Evolutionary conservation across 1,140 invertebrate genomes (phyloP).

Genomic region (Microplitis demolitor): DNA sequence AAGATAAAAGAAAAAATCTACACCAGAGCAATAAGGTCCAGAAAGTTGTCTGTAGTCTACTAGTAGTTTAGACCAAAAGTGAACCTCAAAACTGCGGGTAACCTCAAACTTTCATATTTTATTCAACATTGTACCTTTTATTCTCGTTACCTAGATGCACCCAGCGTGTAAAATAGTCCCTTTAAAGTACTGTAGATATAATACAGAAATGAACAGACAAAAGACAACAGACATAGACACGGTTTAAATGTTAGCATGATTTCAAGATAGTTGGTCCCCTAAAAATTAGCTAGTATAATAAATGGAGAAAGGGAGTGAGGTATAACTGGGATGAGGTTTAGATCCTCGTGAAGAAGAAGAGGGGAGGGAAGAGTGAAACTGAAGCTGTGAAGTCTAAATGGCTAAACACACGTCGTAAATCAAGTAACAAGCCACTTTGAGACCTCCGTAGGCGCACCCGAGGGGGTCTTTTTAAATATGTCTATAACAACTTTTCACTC

Average conservation of each 20-base stretch:
- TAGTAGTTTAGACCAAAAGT: too few species aligned
- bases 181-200: not conserved
- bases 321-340: too few species aligned
- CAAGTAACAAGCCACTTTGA: conserved; percentile 18
- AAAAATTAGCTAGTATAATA: conserved; percentile 61
- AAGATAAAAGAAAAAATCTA: too few species aligned
- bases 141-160: conserved; percentile 42
- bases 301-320: conserved; percentile 35
- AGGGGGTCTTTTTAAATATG: conserved; percentile 34
- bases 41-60: too few species aligned
- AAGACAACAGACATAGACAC: not conserved
- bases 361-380: too few species aligned
- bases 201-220: conserved; percentile 33
- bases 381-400: conserved; percentile 40
- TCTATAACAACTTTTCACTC: conserved; percentile 25
- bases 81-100: not conserved
- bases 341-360: too few species aligned
- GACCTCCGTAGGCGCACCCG: conserved; percentile 30
- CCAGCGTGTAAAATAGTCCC: conserved; percentile 49
- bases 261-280: conserved; percentile 37
- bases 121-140: conserved; percentile 45
- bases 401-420: conserved; percentile 61
- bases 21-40: too few species aligned
- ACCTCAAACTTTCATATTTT: conserved; percentile 47
- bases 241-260: too few species aligned